Conservation (phyloP, 37 sponge, comb jelly and placozoan species). For the Hexactinellida sp. region DNA sequence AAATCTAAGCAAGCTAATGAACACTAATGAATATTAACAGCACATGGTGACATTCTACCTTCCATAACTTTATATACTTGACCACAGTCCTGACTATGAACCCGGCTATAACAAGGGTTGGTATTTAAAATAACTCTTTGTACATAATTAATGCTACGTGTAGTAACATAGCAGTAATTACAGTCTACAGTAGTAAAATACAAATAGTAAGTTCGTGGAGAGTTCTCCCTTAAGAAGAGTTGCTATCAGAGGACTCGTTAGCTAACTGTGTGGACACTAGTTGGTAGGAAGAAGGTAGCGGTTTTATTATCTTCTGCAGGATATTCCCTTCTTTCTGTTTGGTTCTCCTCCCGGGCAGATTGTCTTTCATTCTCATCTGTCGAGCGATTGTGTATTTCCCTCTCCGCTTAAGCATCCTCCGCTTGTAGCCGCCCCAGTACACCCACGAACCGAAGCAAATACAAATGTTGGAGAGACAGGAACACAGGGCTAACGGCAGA, state of each 20-base stretch:
- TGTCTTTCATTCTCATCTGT: not conserved
- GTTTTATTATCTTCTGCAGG: not conserved
- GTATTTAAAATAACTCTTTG: no score
- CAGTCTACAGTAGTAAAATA: not conserved
- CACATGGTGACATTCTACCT: no score
- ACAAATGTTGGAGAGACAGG: not conserved
- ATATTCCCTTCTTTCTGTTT: not conserved
- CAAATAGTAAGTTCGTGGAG: not conserved
- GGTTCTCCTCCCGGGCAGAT: not conserved
- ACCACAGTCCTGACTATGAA: no score
- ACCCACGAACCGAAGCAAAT: not conserved
- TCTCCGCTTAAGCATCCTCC: not conserved
- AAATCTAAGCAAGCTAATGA: no score
- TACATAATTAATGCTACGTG: no score
- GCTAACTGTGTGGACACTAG: constrained; percentile 5
- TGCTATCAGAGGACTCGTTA: not conserved
- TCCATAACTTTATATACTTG: no score
- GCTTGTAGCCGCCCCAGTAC: not conserved
- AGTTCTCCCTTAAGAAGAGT: not conserved
- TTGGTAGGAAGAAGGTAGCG: not conserved
- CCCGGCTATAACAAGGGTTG: no score
- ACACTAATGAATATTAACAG: no score
- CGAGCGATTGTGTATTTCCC: not conserved
- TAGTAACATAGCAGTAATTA: no score
- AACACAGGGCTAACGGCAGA: not conserved